phyloP scores from a whole-genome alignment of 2,888 invertebrate species.

The Celastrina argiolus region DNA sequence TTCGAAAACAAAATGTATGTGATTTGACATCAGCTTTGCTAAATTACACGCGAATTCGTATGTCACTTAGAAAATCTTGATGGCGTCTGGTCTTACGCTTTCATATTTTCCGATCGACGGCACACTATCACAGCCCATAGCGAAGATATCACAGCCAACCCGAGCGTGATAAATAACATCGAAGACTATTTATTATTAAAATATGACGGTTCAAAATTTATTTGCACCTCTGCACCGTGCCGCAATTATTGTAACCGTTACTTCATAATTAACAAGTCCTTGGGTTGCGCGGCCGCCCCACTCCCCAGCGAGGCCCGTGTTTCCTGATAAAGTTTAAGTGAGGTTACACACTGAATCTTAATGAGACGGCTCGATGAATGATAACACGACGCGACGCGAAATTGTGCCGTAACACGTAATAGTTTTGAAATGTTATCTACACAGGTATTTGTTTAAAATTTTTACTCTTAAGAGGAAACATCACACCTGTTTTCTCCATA shows the following conservation, averaged over 20 bases:
- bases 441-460: too few relatives aligned
- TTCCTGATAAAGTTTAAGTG: constrained; percentile 2
- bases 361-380: constrained; percentile 6
- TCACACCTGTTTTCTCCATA: too few relatives aligned
- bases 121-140: not conserved
- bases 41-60: too few relatives aligned
- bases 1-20: too few relatives aligned
- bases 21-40: too few relatives aligned
- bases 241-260: constrained; percentile 27
- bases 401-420: not conserved
- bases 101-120: constrained; percentile 1
- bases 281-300: constrained; percentile 20
- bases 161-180: not conserved
- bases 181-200: constrained; percentile 22
- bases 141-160: not conserved
- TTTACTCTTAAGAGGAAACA: too few relatives aligned
- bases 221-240: constrained; percentile 20
- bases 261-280: constrained; percentile 30
- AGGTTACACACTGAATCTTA: not conserved
- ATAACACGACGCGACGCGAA: not conserved
- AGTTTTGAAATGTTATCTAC: too few relatives aligned
- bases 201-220: constrained; percentile 26
- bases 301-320: not conserved
- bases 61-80: too few relatives aligned
- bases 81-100: too few relatives aligned